Evolutionary conservation across 92 coral and sea anemone species (phyloP), one percentile per base, ranked within the genome.

Genomic region (Palythoa heliodiscus): DNA sequence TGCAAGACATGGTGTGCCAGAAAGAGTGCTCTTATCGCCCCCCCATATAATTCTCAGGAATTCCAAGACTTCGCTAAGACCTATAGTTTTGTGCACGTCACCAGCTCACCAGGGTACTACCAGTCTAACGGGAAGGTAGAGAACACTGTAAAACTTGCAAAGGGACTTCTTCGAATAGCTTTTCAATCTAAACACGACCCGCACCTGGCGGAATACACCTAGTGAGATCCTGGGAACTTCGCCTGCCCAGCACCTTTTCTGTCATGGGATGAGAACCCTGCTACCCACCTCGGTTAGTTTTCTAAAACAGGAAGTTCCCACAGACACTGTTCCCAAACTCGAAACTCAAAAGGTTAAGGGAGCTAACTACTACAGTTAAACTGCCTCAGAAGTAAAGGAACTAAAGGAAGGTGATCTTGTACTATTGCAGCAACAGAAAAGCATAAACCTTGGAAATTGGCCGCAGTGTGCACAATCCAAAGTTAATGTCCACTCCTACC

Each of bases 401-500:
- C 77, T 73, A 73, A 73, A 73, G 77, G 77, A 72, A 43, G 47
- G 76, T 73, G 57, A 73, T 73, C 29, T 73, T 9, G 60, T 47
- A 73, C 77, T 16, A 15, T 47, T 73, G 77, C 19, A 73, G 58
- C 77, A 73, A 73, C 77, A 48, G 58, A 37, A 48, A 37, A 73
- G 35, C 77, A 73, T 52, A 73, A 73, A n/a, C 39, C 58, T 48
- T 73, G 29, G 77, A 47, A 71, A 73, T 43, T 73, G 57, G 60
- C 77, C 77, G 47, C 29, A 73, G 77, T 73, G 37, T 29, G 35
- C 35, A 29, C 77, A 73, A 73, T 73, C 58, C 77, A 73, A 73
- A 73, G 77, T 48, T 37, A 47, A 40, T 5, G 60, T 73, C 77
- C 60, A 57, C 77, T 73, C 77, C 77, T 47, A 43, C 77, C 77